Evolutionary conservation across 2,888 invertebrate species (phyloP).

Genomic region (Mechanitis messenoides): DNA sequence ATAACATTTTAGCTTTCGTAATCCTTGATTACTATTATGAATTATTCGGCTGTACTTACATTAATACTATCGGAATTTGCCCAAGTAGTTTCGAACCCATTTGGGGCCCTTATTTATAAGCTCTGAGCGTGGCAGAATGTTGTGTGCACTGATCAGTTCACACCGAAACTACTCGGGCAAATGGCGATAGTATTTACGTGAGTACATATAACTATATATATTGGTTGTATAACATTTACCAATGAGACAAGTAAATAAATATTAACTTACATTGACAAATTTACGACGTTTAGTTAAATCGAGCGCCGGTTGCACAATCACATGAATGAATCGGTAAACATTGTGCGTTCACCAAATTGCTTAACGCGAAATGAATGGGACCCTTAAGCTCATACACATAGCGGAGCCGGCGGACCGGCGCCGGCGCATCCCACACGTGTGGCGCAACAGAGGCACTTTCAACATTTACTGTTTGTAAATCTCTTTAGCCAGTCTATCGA

Average conservation of each 20-base stretch:
- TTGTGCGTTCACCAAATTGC: conserved; percentile 70
- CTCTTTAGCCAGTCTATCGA: conserved; percentile 62
- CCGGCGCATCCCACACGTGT: conserved; percentile 73
- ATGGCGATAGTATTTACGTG: too few relatives aligned
- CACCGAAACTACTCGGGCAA: too few relatives aligned
- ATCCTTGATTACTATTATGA: too few relatives aligned
- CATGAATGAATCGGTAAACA: conserved; percentile 70
- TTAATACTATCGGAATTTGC: too few relatives aligned
- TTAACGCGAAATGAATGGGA: conserved; percentile 73
- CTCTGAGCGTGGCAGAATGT: too few relatives aligned
- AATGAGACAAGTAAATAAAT: conserved; percentile 19
- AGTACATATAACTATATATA: too few relatives aligned
- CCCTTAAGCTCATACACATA: conserved; percentile 52
- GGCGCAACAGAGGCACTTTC: conserved; percentile 73
- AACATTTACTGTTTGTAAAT: conserved; percentile 62
- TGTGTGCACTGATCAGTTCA: too few relatives aligned
- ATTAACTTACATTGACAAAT: conserved; percentile 33
- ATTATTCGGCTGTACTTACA: too few relatives aligned
- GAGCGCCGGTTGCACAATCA: conserved; percentile 54
- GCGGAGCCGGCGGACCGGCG: conserved; percentile 60
- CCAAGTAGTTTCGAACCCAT: too few relatives aligned
- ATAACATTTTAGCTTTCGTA: neutral
- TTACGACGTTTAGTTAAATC: conserved; percentile 43
- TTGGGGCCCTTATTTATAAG: too few relatives aligned
- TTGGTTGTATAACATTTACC: conserved; percentile 2